Evolutionary conservation across 92 coral and sea anemone genomes (phyloP), one percentile per base, ranked within the genome.

Genomic region (Porites evermanni): DNA sequence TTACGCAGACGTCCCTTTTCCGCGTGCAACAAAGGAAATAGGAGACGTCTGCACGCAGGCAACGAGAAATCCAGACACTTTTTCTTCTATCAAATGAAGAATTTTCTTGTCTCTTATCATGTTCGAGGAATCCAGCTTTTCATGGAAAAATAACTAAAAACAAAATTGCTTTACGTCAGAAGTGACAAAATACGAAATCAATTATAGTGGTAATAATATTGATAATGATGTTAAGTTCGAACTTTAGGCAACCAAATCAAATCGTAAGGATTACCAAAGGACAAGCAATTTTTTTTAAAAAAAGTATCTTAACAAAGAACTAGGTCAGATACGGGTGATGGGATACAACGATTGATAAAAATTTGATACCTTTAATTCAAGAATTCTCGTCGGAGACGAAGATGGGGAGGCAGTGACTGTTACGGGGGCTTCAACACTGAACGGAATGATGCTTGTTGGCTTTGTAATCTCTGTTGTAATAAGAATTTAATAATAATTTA

Each of bases 321-420:
- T 38, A 3, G 47, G 47, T 4, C 47, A 3, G 47, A 4, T 38
- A 38, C 47, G 6, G 47, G 47, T 6, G 47, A 38, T 38, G 6
- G 0, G 47, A 38, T 38, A 38, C 47, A 38, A 38, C 47, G 47
- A 38, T 38, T 38, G 47, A 38, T 4, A 66, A 20, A 3, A 66
- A 20, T 8, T 12, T 9, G 23, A 19, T 66, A 66, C 70, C 70
- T 66, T 66, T 66, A 66, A 2, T 66, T 66, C 38, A 21, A 66
- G 26, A 66, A 66, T 21, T 19, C 70, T 66, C 29, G 67, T 16
- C n/a, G 67, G 67, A 63, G 67, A 63, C 7, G 70, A 26, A 4
- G 70, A 21, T 66, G 70, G 70, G n/a, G 24, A 66, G 21, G 70
- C 70, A 66, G 70, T 66, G 16, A 14, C 61, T 56, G 61, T 56